Conservation (phyloP, 2,797 vertebrate species). For the Eulemur rubriventer region DNA sequence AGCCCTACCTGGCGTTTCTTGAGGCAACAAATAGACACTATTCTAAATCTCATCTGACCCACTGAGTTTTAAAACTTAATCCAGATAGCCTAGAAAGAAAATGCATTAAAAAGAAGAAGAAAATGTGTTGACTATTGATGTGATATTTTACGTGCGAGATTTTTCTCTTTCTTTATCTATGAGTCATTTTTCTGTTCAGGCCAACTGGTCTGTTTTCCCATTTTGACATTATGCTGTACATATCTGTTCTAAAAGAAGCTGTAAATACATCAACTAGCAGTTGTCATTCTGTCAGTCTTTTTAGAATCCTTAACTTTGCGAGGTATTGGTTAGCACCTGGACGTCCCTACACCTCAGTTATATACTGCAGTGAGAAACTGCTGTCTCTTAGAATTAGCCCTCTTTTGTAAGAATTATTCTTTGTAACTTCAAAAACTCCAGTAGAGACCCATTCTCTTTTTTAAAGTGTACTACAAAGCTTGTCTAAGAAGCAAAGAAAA, state of each 20-base stretch:
- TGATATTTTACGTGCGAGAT: neutral
- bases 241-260: neutral
- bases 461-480: neutral
- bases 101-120: neutral
- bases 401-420: neutral
- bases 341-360: neutral
- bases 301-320: neutral
- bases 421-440: constrained; percentile 1
- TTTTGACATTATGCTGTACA: neutral
- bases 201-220: neutral
- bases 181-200: constrained; percentile 31
- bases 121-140: neutral
- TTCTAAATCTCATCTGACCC: neutral
- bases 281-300: neutral
- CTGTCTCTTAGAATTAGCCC: neutral
- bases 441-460: neutral
- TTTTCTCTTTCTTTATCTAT: neutral
- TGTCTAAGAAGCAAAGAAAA: constrained; percentile 20
- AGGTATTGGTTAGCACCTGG: neutral
- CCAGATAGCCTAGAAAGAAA: neutral
- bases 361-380: neutral
- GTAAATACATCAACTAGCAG: neutral
- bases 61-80: neutral
- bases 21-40: neutral
- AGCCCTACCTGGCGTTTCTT: neutral